Conservation (phyloP, 2,888 invertebrate genomes). For the Meganola albula region DNA sequence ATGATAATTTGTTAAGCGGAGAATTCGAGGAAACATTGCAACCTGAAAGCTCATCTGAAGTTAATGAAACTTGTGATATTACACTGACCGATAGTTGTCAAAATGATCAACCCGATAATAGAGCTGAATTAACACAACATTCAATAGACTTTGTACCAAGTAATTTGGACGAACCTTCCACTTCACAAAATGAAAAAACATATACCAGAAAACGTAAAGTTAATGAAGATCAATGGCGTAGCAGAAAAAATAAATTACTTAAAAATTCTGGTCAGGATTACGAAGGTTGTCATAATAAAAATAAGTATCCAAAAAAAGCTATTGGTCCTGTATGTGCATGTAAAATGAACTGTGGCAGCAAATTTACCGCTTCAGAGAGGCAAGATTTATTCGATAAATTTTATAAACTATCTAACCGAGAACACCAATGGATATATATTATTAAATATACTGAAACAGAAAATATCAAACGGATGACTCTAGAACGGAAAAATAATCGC, state of each 20-base stretch:
- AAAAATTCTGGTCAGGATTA: slow-evolving; percentile 13
- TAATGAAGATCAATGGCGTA: slow-evolving; percentile 6
- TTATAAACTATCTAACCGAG: slow-evolving; percentile 15
- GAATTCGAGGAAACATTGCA: slow-evolving; percentile 5
- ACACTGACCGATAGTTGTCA: slow-evolving; percentile 3
- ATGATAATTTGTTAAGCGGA: slow-evolving; percentile 1
- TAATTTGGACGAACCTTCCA: slow-evolving; percentile 4
- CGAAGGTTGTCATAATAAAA: slow-evolving; percentile 8
- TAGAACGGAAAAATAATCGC: slow-evolving; percentile 13
- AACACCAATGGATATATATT: slow-evolving; percentile 17
- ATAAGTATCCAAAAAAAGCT: slow-evolving; percentile 7
- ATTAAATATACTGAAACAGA: slow-evolving; percentile 3
- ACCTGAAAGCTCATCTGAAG: slow-evolving; percentile 3
- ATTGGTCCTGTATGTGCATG: slow-evolving; percentile 9
- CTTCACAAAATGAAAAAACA: slow-evolving; percentile 4
- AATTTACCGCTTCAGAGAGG: slow-evolving; percentile 7
- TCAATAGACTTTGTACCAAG: slow-evolving; percentile 3
- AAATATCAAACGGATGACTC: slow-evolving; percentile 12
- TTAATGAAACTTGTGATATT: slow-evolving; percentile 3
- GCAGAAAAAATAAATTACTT: slow-evolving; percentile 11
- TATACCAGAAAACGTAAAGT: slow-evolving; percentile 1
- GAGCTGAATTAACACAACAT: slow-evolving; percentile 5
- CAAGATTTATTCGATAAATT: slow-evolving; percentile 11
- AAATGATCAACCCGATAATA: slow-evolving; percentile 4
- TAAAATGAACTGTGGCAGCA: slow-evolving; percentile 9